Evolutionary conservation across 1,140 invertebrate genomes (phyloP), one percentile per base, ranked within the genome.

Genomic region (Chironomus striatipennis): DNA sequence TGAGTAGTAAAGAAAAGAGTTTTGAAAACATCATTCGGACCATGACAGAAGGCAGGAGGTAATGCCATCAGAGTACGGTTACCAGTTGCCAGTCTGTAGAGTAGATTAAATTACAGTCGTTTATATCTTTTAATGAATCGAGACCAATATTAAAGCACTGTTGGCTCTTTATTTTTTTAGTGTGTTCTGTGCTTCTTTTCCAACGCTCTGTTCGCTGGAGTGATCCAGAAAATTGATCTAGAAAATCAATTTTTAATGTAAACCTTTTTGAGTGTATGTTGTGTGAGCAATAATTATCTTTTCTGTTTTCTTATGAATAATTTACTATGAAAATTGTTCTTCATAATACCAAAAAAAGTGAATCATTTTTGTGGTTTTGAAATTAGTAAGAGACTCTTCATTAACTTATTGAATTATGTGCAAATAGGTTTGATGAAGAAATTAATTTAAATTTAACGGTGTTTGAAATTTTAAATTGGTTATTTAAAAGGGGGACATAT

Each of bases 31-130:
- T 18, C 65, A 70, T 18, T 70, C 65, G 65, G 65, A 70, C 65
- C 65, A 70, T 70, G 65, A 70, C 65, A 70, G 17, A 70, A 15
- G 17, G 47, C 47, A 70, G 9, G 20, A 70, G 17, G 6, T 10
- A 9, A 17, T 21, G n/a, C 65, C 7, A 21, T 21, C 20, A 70
- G 20, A 70, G 17, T 70, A 70, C 65, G 17, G 65, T 70, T 70
- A 70, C 65, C 9, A 18, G 65, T 34, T 34, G 24, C 24, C 24
- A 34, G 24, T 34, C 20, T 70, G 9, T 70, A 70, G 65, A 70
- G 9, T 70, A 70, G 65, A 70, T 70, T 70, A 70, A 70, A 70
- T 70, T 70, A 70, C 65, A 70, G 65, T 20, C 65, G 10, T 70
- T 70, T 70, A 70, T 70, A 18, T 70, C 20, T 70, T 21, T 70